Evolutionary conservation across 2,113 vertebrate species (phyloP), one percentile per base, ranked within the genome.

Genomic region (Mus spicilegus): DNA sequence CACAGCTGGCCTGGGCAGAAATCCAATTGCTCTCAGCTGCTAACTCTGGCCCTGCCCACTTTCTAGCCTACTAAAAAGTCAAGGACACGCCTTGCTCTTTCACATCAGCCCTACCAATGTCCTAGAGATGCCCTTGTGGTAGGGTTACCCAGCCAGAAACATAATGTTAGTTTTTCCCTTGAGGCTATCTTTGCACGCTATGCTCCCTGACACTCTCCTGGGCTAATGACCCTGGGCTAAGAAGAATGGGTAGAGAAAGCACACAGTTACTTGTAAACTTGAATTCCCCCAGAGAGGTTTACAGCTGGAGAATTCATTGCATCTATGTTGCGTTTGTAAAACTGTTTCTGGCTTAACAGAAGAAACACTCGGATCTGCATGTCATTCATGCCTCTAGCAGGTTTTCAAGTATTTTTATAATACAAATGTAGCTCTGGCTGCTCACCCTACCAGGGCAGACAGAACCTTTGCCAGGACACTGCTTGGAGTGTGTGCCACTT

Each of bases 341-440:
- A 91, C 30, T 42, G 42, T 72, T 80, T 86, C 69, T 81, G 77
- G 81, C 80, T 96, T 96, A 77, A 90, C 39, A 61, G 63, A 93
- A 93, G 80, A 96, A 42, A 92, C 77, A 81, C 72, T 92, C 90
- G 67, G 93, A 96, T 96, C 89, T 76, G 46, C 30, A 85, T 33
- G 80, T 87, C 86, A 46, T 76, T 92, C 87, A 80, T 91, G 77
- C 90, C 89, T 81, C 92, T 95, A 92, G 90, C 67, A 87, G 70
- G 92, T 75, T 11, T 82, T n/a, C 42, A 51, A 89, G 33, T 39
- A 4, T 92, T 95, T 93, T 82, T 85, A 82, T 0, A 6, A 56
- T 75, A 36, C 87, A 93, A 70, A 36, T 26, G 70, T 33, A 84
- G 56, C 56, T 75, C 76, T 87, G 39, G 77, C 12, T n/a, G 54